phyloP scores from a whole-genome alignment of 2,113 vertebrate species.

The Cephalopterus ornatus region DNA sequence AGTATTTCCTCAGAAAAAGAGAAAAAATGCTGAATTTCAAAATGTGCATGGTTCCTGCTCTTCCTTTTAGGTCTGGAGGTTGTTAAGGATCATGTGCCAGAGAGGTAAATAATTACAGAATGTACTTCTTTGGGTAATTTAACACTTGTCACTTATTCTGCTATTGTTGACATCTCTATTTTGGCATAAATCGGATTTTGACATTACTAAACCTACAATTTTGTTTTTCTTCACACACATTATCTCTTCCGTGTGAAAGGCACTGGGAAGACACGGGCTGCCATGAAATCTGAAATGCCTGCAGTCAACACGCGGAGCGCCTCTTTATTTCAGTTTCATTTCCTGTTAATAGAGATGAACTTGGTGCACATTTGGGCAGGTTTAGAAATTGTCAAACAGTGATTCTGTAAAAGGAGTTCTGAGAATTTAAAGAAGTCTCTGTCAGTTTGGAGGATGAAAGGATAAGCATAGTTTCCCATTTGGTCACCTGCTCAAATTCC shows the following conservation, averaged over 20 bases:
- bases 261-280: slow-evolving; percentile 48
- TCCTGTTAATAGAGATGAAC: slow-evolving; percentile 54
- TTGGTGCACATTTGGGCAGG: slow-evolving; percentile 39
- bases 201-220: slow-evolving; percentile 79
- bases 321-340: slow-evolving; percentile 65
- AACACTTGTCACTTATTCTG: slow-evolving; percentile 76
- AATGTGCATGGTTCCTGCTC: slow-evolving; percentile 9
- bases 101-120: slow-evolving; percentile 75
- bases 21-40: slow-evolving; percentile 51
- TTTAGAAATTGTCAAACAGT: slow-evolving; percentile 56
- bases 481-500: not conserved
- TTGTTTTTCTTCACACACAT: slow-evolving; percentile 71
- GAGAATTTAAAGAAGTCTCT: slow-evolving; percentile 32
- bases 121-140: slow-evolving; percentile 73
- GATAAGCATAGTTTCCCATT: not conserved
- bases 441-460: slow-evolving; percentile 21
- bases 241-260: slow-evolving; percentile 68
- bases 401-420: slow-evolving; percentile 40
- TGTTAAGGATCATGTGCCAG: slow-evolving; percentile 40
- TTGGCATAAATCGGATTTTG: slow-evolving; percentile 78
- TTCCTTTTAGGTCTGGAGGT: slow-evolving; percentile 55
- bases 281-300: slow-evolving; percentile 70
- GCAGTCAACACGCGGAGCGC: slow-evolving; percentile 59
- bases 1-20: slow-evolving; percentile 32
- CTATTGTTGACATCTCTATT: slow-evolving; percentile 75